Evolutionary conservation across 1,140 invertebrate species (phyloP), one percentile per base, ranked within the genome.

Genomic region (Drosophila equinoxialis): DNA sequence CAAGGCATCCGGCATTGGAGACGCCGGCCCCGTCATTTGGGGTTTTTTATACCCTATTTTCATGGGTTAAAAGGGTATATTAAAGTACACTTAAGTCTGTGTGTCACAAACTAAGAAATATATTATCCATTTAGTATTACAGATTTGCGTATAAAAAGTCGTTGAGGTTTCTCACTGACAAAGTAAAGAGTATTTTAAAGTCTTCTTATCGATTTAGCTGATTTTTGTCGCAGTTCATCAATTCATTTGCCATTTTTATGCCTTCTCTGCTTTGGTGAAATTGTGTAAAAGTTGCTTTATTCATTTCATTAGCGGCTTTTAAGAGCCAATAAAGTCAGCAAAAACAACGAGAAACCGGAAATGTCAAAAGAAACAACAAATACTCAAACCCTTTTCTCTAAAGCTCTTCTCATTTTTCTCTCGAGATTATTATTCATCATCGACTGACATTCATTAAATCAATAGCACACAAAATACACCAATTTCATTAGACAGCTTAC

Each of bases 181-280:
- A 30, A 30, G 35, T 51, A 23, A 23, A 51, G 45, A 8, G 45
- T 65, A 51, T 63, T 26, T 60, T 37, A 33, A 23, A 69, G 14
- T 60, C 60, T 63, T 48, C 57, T 48, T 14, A 6, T 2, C n/a
- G 6, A 45, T 66, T 61, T 60, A 6, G 5, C 5, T 45, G 35
- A 68, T 69, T 78, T 74, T 76, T 66, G 69, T 54, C 71, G 62
- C 82, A 87, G 82, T 87, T 77, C 82, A 87, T 86, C 82, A 86
- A 86, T 87, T 86, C 83, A 83, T 86, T 86, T 87, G 71, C 72
- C 76, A 86, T 86, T 86, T 86, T 86, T 83, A 86, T 87, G 66
- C 71, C 14, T 6, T 68, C 71, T 63, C 39, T 41, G 65, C 70
- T 63, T 59, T 51, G 23, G 20, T 57, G 13, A 61, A 79, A 87